Conservation (phyloP, 2,888 invertebrate genomes). For the Lepidochrysops patricia region DNA sequence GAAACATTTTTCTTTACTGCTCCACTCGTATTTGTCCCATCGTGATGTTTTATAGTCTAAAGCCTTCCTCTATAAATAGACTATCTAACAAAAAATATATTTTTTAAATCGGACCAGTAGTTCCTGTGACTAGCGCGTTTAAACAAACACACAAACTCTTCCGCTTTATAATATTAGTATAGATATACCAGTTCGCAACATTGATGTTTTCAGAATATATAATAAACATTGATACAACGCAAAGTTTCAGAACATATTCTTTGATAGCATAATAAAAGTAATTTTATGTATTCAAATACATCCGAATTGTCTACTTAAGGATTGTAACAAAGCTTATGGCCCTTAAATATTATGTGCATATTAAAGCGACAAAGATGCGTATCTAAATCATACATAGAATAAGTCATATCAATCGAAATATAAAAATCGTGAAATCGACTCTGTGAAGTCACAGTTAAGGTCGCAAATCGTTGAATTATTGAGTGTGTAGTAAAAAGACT, state of each 20-base stretch:
- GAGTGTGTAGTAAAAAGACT: slow-evolving; percentile 18
- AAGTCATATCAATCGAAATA: slow-evolving; percentile 21
- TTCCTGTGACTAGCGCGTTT: too few species aligned
- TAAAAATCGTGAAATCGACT: slow-evolving; percentile 16
- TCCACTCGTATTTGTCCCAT: too few species aligned
- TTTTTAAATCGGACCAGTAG: too few species aligned
- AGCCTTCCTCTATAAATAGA: too few species aligned
- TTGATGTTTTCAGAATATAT: neutral
- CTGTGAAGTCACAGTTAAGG: slow-evolving; percentile 14
- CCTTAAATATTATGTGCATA: slow-evolving; percentile 10
- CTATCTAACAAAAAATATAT: too few species aligned
- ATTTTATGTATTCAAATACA: neutral
- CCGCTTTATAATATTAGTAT: too few species aligned
- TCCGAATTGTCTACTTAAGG: neutral
- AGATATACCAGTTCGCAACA: too few species aligned
- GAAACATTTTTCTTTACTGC: too few species aligned
- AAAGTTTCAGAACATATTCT: neutral
- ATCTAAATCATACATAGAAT: slow-evolving; percentile 6
- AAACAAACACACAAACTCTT: too few species aligned
- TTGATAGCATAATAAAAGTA: neutral
- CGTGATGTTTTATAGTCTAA: too few species aligned
- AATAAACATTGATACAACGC: neutral
- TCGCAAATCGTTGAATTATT: slow-evolving; percentile 15
- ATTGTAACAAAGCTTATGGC: neutral
- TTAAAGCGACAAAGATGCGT: slow-evolving; percentile 10